Evolutionary conservation across 2,797 vertebrate species (phyloP), one percentile per base, ranked within the genome.

Genomic region (Avahi laniger): DNA sequence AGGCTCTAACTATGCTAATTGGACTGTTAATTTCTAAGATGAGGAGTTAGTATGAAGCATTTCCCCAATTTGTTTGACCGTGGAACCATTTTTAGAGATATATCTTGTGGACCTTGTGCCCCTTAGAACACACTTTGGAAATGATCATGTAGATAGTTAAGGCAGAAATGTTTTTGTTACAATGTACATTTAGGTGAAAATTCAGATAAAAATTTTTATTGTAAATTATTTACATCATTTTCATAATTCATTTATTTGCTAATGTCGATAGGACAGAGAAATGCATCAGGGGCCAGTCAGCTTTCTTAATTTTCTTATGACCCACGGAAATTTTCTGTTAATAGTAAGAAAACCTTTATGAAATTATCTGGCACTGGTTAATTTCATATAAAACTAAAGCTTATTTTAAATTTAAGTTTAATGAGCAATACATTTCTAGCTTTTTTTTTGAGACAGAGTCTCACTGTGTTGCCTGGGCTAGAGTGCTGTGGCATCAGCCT

Each of bases 401-500:
- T 95, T 88, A 90, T 86, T 89, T 96, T 92, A 52, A 93, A 12
- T 79, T 81, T 84, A 95, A 92, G 59, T 95, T 91, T 17, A 97
- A 18, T n/a, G 26, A 92, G 33, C 52, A 85, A 12, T 69, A 83
- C 7, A 91, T 72, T 76, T 94, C 28, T 50, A 95, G 24, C 43
- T 41, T 41, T 41, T 41, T 41, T 41, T 41, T 41, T 41, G 3
- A 41, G 4, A 41, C 3, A 41, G 4, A 41, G 41, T 41, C 41
- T 0, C 41, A 41, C 41, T 41, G 3, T 41, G 3, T 41, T 41
- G 41, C 41, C 41, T 5, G 41, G 41, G 41, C 41, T 41, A 41
- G 41, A 41, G 41, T 41, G 3, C 0, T 5, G 41, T 41, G 41
- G 41, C 41, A 5, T 41, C 41, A 41, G 3, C 41, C 41, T 41